Base-by-base conservation (phyloP, 2,888 invertebrate genomes). In the Ametastegia equiseti region DNA sequence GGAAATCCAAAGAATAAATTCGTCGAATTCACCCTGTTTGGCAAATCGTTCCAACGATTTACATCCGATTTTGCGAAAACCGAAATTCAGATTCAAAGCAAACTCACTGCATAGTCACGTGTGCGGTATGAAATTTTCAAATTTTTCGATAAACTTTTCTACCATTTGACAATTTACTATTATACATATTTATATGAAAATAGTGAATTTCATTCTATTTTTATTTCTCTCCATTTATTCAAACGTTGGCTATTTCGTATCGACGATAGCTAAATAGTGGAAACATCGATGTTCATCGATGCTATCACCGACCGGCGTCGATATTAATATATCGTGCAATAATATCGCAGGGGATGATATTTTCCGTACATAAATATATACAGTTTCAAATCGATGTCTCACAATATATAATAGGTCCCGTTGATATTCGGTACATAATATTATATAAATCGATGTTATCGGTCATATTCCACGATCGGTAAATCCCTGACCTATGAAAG, bases 401-500 rank as follows among this genome's bases (percentile, higher is more conserved):
- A 36, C 7, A 11, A 39, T 23, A 15, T 27, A 60, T 15, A 30
- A 30, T 6, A 54, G 27, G 4, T 1, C 3, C 7, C 30, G 30
- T 47, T 27, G 47, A 27, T 47, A 30, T 71, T 71, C n/a, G n/a
- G n/a, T n/a, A n/a, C n/a, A n/a, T n/a, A n/a, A n/a, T n/a, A n/a
- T n/a, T n/a, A n/a, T n/a, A n/a, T n/a, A n/a, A n/a, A 71, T 27
- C 45, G 71, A 71, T 42, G 45, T 71, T 71, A 71, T 71, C 71
- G 71, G 23, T 27, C 45, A 15, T 47, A 30, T 45, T 47, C 45
- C 45, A 71, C 47, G n/a, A n/a, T 45, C 71, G 42, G 71, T 1
- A 71, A 71, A 71, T 71, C 71, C 71, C 47, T 71, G 71, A 71
- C 71, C 71, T 71, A 71, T 71, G 71, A 71, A 71, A 71, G 45